These are phyloP conservation scores for Furnarius figulus DNA, from an alignment of 2,113 vertebrate genomes.

Conservation along the genomic window DNA sequence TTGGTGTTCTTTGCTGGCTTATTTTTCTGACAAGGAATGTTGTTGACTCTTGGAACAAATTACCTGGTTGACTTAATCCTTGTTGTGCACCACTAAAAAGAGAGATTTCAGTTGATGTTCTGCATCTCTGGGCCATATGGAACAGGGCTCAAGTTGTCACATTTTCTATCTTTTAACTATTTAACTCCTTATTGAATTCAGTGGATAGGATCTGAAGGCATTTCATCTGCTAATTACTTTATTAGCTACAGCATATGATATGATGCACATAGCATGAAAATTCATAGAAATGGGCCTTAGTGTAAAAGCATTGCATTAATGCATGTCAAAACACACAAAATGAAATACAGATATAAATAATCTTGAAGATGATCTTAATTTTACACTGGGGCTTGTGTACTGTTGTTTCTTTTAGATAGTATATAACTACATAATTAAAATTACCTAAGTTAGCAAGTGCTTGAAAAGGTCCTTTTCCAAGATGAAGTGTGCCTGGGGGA, in stretches of 20 bases:
- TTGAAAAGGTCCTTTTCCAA: neutral
- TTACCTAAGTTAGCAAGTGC: neutral
- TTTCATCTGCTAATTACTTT: slow-evolving; percentile 23
- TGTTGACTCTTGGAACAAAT: slow-evolving; percentile 7
- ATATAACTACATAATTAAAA: neutral
- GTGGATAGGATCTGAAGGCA: neutral
- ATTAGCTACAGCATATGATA: neutral
- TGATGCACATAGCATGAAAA: neutral
- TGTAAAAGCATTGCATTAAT: neutral
- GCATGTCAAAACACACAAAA: neutral
- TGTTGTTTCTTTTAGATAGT: neutral
- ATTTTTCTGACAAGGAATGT: neutral
- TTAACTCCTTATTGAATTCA: slow-evolving; percentile 20
- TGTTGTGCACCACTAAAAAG: neutral
- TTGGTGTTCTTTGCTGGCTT: neutral
- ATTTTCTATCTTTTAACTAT: slow-evolving; percentile 13
- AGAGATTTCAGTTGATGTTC: neutral
- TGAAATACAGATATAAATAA: neutral
- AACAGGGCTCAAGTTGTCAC: neutral
- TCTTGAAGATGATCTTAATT: neutral
- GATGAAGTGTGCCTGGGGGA: neutral
- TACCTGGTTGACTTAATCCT: neutral
- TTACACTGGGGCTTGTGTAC: neutral
- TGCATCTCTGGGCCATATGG: neutral
- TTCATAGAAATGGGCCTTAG: neutral